A percentile compares a stretch with the other conserved stretches of the same genome.
Evolutionary conservation across 2,797 vertebrate genomes (phyloP).

Genomic region (Poeciliopsis gracilis): DNA sequence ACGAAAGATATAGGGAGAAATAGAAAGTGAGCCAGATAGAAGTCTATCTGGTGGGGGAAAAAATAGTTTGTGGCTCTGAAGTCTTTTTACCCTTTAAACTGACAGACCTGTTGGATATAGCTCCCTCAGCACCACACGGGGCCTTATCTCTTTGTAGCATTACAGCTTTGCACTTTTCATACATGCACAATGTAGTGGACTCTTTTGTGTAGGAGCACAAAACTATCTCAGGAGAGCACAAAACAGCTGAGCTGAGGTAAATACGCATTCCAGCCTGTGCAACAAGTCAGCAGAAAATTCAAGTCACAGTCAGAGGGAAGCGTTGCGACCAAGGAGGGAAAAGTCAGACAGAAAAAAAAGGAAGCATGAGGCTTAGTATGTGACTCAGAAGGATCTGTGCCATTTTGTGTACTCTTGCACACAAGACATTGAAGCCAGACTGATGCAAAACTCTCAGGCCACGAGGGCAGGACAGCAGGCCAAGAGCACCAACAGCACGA

Average conservation of each 20-base stretch:
- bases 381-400: constrained; percentile 23
- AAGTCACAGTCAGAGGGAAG: constrained; percentile 28
- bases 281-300: constrained; percentile 20
- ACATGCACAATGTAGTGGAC: constrained; percentile 1
- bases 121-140: constrained; percentile 10
- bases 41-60: constrained; percentile 19
- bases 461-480: constrained; percentile 14
- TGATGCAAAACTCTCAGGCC: constrained; percentile 22
- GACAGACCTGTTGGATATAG: constrained; percentile 11
- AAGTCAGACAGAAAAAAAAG: neutral
- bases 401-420: constrained; percentile 15
- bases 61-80: neutral
- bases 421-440: constrained; percentile 21
- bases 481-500: constrained; percentile 28
- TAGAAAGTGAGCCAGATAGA: constrained; percentile 9
- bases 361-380: neutral
- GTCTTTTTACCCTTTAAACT: constrained; percentile 31
- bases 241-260: constrained; percentile 12
- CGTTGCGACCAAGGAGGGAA: constrained; percentile 3
- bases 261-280: constrained; percentile 11
- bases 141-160: constrained; percentile 18
- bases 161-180: constrained; percentile 15
- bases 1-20: neutral
- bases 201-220: constrained; percentile 17
- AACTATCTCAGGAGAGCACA: constrained; percentile 14